Base-by-base conservation (phyloP, 2,113 vertebrate genomes). In the Lepus timidus region DNA sequence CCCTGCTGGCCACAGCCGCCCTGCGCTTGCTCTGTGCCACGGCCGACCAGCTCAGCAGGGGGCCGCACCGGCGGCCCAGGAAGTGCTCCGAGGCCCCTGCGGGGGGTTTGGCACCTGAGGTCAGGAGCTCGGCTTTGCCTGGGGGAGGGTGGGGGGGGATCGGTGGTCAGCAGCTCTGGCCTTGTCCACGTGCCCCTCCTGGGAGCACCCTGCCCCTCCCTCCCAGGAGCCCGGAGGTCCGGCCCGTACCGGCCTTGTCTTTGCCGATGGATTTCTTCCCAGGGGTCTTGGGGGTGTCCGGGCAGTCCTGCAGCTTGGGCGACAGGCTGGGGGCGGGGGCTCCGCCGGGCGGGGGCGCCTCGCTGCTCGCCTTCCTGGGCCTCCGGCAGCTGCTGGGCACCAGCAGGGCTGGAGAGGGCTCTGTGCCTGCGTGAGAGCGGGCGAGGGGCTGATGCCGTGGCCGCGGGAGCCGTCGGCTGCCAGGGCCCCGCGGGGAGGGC, bases 1-100 rank as follows among this genome's bases (percentile, higher is more conserved):
- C 96, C 44, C 98, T 99, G 97, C 98, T 25, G 3, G 68, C 68
- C 0, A 16, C 12, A 1, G 88, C 73, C 0, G 97, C 97, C 96
- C 99, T 99, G 96, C 99, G 98, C 96, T 99, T 99, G 67, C 97
- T 98, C 98, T 98, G 98, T 0, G 98, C 96, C 95, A 99, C 93
- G 0, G 98, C 98, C 0, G 99, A 98, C 99, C 99, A 99, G 96
- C 98, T 98, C 88, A 99, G 97, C 97, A 99, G 98, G 11, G 99
- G 98, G 1, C 98, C 95, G 1, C 96, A 96, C 0, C 98, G 93
- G 92, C 98, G 98, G 36, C 97, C 98, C 95, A 98, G 98, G 93
- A 97, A 98, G 67, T 98, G 97, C 58, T 98, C 98, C 9, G 98
- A 96, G 87, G 94, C 61, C 13, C 95, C 96, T 1, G 96, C 64